Conservation (phyloP, 2,888 invertebrate species). For the Andrena marginata region DNA sequence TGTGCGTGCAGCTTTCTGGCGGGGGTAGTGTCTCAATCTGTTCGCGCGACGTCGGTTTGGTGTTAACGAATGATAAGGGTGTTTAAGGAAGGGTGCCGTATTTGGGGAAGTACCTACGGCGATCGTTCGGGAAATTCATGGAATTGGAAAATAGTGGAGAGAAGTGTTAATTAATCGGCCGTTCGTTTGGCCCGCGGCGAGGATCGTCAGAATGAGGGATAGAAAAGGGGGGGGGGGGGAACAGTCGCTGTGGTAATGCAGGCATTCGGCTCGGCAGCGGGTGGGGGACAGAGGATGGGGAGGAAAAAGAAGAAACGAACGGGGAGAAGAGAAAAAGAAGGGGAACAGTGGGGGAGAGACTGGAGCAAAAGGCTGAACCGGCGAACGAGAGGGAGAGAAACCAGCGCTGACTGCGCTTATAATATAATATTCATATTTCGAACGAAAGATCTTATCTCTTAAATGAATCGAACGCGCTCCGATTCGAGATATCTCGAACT, state of each 20-base stretch:
- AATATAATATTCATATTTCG: slow-evolving; percentile 85
- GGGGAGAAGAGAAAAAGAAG: slow-evolving; percentile 44
- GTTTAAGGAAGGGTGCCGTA: no score
- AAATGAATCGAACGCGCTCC: slow-evolving; percentile 85
- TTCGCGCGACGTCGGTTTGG: background rate
- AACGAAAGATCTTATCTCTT: slow-evolving; percentile 84
- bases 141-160: slow-evolving; percentile 21
- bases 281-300: slow-evolving; percentile 43
- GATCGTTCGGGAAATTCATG: background rate
- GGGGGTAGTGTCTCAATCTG: no score
- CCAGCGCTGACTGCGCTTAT: slow-evolving; percentile 78
- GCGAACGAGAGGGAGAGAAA: slow-evolving; percentile 51
- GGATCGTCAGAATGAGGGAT: slow-evolving; percentile 5
- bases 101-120: no score
- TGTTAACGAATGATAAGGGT: background rate
- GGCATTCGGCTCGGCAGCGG: slow-evolving; percentile 66
- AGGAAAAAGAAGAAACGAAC: slow-evolving; percentile 32
- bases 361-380: slow-evolving; percentile 40
- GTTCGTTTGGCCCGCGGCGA: slow-evolving; percentile 18
- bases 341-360: slow-evolving; percentile 30
- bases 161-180: slow-evolving; percentile 51
- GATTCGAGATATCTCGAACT: slow-evolving; percentile 83
- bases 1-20: no score
- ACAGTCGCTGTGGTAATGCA: slow-evolving; percentile 60
- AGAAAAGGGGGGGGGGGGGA: slow-evolving; percentile 25